A percentile compares a stretch with the other conserved stretches of the same genome.
phyloP scores from a whole-genome alignment of 2,113 vertebrate species.

The Euleptes europaea region DNA sequence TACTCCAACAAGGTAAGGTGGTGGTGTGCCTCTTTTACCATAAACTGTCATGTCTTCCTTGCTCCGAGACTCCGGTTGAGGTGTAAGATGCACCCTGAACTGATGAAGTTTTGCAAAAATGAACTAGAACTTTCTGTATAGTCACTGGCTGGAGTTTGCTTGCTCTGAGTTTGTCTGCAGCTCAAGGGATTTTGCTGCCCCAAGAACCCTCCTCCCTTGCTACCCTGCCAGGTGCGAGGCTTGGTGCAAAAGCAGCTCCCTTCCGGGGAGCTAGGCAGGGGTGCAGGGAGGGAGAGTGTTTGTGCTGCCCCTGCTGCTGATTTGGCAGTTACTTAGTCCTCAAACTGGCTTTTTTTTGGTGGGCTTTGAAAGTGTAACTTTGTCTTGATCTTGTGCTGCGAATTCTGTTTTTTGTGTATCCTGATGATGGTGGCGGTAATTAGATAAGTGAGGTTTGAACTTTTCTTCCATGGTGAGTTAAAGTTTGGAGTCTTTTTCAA shows the following conservation, averaged over 20 bases:
- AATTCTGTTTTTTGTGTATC: not conserved
- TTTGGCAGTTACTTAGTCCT: no score
- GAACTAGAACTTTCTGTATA: not conserved
- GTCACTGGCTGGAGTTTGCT: not conserved
- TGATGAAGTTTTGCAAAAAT: not conserved
- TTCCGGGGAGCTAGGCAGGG: no score
- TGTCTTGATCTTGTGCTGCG: not conserved
- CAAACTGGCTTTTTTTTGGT: not conserved
- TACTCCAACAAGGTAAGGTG: slow-evolving; percentile 93
- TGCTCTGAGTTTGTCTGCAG: not conserved
- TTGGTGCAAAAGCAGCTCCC: no score
- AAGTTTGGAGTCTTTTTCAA: not conserved
- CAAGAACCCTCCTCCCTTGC: no score
- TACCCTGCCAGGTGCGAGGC: no score
- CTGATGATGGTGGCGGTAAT: not conserved
- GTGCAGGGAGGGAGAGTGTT: no score
- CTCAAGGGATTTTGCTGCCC: no score
- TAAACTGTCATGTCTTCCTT: no score
- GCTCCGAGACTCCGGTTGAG: not conserved
- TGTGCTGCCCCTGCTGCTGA: no score
- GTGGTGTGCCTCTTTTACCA: not conserved
- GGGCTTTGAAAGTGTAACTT: not conserved
- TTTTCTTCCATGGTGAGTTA: not conserved
- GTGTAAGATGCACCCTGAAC: not conserved
- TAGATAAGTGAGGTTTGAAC: not conserved